Base-by-base conservation (phyloP, 2,888 invertebrate species). In the Altica lythri region DNA sequence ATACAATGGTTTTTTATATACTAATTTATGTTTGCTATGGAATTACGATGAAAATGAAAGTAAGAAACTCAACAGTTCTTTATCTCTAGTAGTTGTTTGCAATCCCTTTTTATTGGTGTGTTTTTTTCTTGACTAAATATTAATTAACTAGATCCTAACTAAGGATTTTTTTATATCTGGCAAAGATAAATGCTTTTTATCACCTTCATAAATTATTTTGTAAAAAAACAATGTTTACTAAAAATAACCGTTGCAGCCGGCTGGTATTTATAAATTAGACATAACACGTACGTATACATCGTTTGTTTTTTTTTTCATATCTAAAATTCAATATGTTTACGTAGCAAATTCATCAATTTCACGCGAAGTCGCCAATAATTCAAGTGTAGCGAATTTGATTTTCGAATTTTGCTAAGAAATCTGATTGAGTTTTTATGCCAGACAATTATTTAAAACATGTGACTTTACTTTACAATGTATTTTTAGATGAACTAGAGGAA, bases 371-470 rank as follows among this genome's bases (percentile, higher is more conserved):
- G 16, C 6, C 4, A 13, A 6, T 8, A 34, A 34, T 16, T 34
- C 34, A 16, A 9, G 14, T 34, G 34, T 34, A 16, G n/a, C n/a
- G n/a, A n/a, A n/a, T 34, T 8, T 34, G 16, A 14, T 34, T 16
- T 34, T 16, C 6, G 34, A 2, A 1, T 14, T n/a, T n/a, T n/a
- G n/a, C n/a, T 4, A 34, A 34, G n/a, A 34, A 34, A 16, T 4
- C 16, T 34, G 30, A 30, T 3, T 13, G 13, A 12, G 8, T 30
- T 30, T 34, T 34, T 34, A 34, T 34, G 34, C 13, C 34, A 34
- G 34, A 9, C 34, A 9, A 12, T 30, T 30, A 30, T 12, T 30
- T 8, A 30, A 30, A 4, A 12, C 13, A 4, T 12, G 34, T 34
- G 4, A 16, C 16, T 34, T 34, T 30, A 12, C 13, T 12, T 13